Base-by-base conservation (phyloP, 37 sponge, comb jelly and placozoan species). In the Ianthella basta region DNA sequence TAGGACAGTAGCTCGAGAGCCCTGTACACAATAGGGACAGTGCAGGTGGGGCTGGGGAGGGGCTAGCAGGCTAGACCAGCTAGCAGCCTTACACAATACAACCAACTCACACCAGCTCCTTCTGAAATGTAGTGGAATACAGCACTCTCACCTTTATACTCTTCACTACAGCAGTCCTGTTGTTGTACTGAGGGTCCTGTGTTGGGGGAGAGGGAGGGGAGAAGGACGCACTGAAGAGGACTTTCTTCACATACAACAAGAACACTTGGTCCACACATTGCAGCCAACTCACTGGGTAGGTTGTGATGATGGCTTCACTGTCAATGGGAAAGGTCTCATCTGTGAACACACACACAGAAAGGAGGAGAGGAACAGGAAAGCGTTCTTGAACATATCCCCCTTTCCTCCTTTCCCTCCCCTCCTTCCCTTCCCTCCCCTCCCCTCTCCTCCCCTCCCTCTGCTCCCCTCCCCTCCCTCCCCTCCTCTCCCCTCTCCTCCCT, bases 1-100 rank as follows among this genome's bases (percentile, higher is more conserved):
- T 41, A 85, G 89, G 19, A 95, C 90, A 64, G 90, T 84, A 35
- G 89, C 90, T 60, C 78, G 87, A 24, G 73, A 86, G 60, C 91
- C 94, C 50, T 44, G 50, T 8, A 44, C 50, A 44, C 50, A 44
- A 44, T 44, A 44, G 50, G 50, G 50, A 44, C 50, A 44, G n/a
- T n/a, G n/a, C n/a, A n/a, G 50, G 50, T 3, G 8, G 50, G 50
- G 50, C 6, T 44, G 50, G 50, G 50, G 50, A 44, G 50, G 50
- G 50, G 50, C 50, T 44, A 44, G 50, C 50, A 44, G 50, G 50
- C 50, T 44, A 44, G 50, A 44, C 50, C 50, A 44, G 50, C 50
- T 44, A 44, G 50, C 50, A 44, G n/a, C 50, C 50, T 44, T 8
- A 44, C 50, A 44, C 50, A 44, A 44, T 8, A 44, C 50, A 44